These are phyloP conservation scores for Poicephalus meyeri DNA, from an alignment of 2,113 vertebrate genomes.

Conservation along the genomic window DNA sequence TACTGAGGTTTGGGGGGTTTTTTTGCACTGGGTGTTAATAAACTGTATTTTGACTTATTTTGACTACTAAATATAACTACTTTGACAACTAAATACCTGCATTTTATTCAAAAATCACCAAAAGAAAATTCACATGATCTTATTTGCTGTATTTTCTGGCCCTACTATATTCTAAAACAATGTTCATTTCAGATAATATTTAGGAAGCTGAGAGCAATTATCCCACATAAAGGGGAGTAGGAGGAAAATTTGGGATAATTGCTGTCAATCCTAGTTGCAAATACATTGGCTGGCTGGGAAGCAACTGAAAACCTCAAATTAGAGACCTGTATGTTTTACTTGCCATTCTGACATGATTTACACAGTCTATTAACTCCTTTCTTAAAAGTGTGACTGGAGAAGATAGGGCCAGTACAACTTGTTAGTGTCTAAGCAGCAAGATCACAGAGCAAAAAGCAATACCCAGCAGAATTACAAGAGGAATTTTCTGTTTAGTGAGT, in stretches of 20 bases:
- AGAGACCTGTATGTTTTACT: neutral
- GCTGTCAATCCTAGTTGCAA: neutral
- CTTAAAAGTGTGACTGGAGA: neutral
- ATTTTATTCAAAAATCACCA: neutral
- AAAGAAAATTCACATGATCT: neutral
- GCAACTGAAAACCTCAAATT: neutral
- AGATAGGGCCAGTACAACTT: neutral
- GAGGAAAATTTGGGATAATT: neutral
- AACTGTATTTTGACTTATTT: neutral
- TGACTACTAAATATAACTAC: neutral
- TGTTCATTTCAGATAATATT: neutral
- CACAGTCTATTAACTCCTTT: neutral
- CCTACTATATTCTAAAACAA: neutral
- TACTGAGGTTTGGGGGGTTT: neutral
- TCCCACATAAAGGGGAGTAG: neutral
- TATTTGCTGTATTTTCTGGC: neutral
- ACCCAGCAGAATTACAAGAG: neutral
- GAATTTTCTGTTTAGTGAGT: neutral
- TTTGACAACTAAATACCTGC: neutral
- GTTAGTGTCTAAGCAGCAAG: neutral
- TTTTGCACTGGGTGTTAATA: neutral
- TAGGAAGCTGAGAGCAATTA: neutral
- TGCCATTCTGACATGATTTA: neutral
- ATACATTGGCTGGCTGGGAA: neutral
- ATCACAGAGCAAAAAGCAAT: neutral